Evolutionary conservation across 2,888 invertebrate genomes (phyloP), one percentile per base, ranked within the genome.

Genomic region (Tetheella fluctuosa): DNA sequence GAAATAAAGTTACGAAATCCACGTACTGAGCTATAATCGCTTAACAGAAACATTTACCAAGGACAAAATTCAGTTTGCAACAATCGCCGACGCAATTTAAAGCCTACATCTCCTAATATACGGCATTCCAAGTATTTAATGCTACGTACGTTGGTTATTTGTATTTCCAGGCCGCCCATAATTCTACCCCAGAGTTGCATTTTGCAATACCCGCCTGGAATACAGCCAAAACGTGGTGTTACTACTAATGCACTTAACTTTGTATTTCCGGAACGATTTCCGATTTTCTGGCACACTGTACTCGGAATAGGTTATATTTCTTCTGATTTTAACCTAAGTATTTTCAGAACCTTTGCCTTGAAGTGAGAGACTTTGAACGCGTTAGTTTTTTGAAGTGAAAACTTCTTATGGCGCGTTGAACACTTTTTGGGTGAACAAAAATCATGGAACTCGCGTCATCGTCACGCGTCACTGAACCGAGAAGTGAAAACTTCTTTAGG

Each of bases 131-230:
- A 4, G 37, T 37, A 37, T 37, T 37, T 15, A 37, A 15, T 15
- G 13, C 15, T 15, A 37, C 37, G n/a, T 39, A 5, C 1, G 39
- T 15, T 39, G n/a, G 39, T 39, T 39, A n/a, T 39, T 39, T n/a
- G 39, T 39, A 39, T 39, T n/a, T n/a, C n/a, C n/a, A 39, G 39
- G 39, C 39, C 39, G 34, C 34, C 13, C 34, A n/a, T 39, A 39
- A 39, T 39, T 39, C 39, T 39, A n/a, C n/a, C 39, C 39, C 39
- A n/a, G 39, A 30, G 28, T 28, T 54, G 54, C 54, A 54, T 54
- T 54, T 20, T 34, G 30, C 54, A 54, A 54, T 34, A n/a, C 28
- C 54, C 13, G 54, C 30, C 30, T 54, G 54, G 54, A 28, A 54
- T 12, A 10, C 8, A 25, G 30, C 54, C 54, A 28, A 30, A 17